phyloP scores from a whole-genome alignment of 1,140 invertebrate species.

The Thereuonema tuberculata region DNA sequence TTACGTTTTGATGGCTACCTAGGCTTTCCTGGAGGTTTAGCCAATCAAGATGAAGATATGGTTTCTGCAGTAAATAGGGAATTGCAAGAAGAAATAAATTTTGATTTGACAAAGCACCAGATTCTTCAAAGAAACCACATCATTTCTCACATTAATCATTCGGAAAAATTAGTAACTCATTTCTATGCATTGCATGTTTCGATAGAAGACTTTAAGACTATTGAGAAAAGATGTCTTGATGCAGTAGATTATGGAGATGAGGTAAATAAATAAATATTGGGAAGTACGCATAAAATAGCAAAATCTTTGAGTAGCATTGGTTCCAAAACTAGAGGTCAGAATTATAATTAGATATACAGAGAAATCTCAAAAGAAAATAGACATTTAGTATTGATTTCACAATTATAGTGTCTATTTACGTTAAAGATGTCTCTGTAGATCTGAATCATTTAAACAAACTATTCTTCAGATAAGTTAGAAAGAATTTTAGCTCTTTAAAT shows the following conservation, averaged over 20 bases:
- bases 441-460: too few relatives aligned
- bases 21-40: constrained; percentile 43
- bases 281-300: too few relatives aligned
- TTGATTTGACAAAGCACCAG: constrained; percentile 26
- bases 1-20: constrained; percentile 43
- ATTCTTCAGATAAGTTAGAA: too few relatives aligned
- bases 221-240: constrained; percentile 28
- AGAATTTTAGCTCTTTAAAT: too few relatives aligned
- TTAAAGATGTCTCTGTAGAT: too few relatives aligned
- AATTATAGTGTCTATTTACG: too few relatives aligned
- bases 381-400: too few relatives aligned
- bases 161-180: constrained; percentile 34
- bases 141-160: constrained; percentile 23
- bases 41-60: constrained; percentile 34
- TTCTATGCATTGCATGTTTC: constrained; percentile 37
- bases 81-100: constrained; percentile 39
- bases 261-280: constrained; percentile 20
- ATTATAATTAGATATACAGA: too few relatives aligned
- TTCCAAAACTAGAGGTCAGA: too few relatives aligned
- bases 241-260: constrained; percentile 37
- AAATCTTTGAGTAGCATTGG: too few relatives aligned
- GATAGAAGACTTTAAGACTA: constrained; percentile 28
- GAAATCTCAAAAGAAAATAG: too few relatives aligned
- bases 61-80: constrained; percentile 37
- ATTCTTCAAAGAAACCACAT: constrained; percentile 24